Evolutionary conservation across 2,113 vertebrate species (phyloP), one percentile per base, ranked within the genome.

Genomic region (Scytalopus superciliaris): DNA sequence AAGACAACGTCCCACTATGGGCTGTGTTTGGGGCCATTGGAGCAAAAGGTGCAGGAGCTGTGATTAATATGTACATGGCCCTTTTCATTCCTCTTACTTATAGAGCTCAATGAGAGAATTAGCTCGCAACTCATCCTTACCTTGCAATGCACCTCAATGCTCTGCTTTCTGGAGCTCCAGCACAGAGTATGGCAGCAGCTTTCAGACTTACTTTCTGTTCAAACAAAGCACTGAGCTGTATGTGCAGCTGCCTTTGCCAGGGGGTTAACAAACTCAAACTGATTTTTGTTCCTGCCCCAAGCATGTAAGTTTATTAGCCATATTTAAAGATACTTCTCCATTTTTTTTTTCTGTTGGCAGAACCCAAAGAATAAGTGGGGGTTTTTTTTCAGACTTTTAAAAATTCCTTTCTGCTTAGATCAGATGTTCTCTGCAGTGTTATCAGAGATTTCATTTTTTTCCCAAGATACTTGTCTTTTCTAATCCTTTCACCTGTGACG

Each of bases 341-440:
- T 3, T 17, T 62, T n/a, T 49, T 16, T 39, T 45, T 60, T 49
- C 37, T n/a, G 3, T 59, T 94, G 64, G 30, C 86, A 84, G 16
- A 86, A 19, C 35, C n/a, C n/a, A 77, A 74, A 86, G 60, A 75
- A 56, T 22, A 70, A 74, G 33, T 2, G 1, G 7, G 7, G 40
- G n/a, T 62, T 59, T 87, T 90, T 75, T 57, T 3, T 40, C 59
- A 84, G 64, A 59, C 73, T 81, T 93, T 14, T 3, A 49, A 80
- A 93, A 83, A 84, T 77, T 81, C 55, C 39, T 94, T 92, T 87
- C 86, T 87, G 52, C 56, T 91, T 52, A 72, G 68, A 40, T 91
- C 77, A 64, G 33, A 16, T 37, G 7, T 64, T 66, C 75, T 83
- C 35, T 84, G 37, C 45, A 55, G 67, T 30, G 37, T 81, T 94